Percentiles rank a stretch among this genome's conserved stretches.
Evolutionary conservation across 1,140 invertebrate species (phyloP).

Genomic region (Riptortus pedestris): DNA sequence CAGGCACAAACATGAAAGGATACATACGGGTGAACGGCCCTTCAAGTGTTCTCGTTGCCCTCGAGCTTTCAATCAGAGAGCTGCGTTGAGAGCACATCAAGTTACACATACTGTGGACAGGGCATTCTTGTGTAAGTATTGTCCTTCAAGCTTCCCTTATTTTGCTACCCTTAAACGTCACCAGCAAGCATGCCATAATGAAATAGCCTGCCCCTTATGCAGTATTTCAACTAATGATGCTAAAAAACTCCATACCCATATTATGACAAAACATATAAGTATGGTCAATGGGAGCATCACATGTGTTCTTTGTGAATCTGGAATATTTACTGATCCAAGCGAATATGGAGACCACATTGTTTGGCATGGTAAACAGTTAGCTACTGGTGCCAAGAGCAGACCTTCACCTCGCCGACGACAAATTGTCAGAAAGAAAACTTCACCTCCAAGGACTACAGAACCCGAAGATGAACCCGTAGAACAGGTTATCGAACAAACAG

Average conservation of each 20-base stretch:
- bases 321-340: slow-evolving; percentile 23
- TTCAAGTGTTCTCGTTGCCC: slow-evolving; percentile 47
- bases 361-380: slow-evolving; percentile 29
- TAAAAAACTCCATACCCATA: slow-evolving; percentile 24
- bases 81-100: slow-evolving; percentile 30
- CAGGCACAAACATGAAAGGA: slow-evolving; percentile 41
- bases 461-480: slow-evolving; percentile 11
- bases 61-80: slow-evolving; percentile 47
- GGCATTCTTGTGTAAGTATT: slow-evolving; percentile 28
- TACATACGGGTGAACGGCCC: slow-evolving; percentile 49
- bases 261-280: slow-evolving; percentile 23
- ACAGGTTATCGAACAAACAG: slow-evolving; percentile 22
- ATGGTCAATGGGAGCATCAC: slow-evolving; percentile 6
- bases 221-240: slow-evolving; percentile 12
- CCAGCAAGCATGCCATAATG: slow-evolving; percentile 27
- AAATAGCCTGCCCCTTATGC: slow-evolving; percentile 28
- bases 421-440: neutral
- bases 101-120: slow-evolving; percentile 30
- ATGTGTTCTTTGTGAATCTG: slow-evolving; percentile 28
- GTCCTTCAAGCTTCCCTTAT: slow-evolving; percentile 30
- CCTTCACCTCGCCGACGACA: neutral
- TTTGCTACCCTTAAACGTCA: slow-evolving; percentile 28
- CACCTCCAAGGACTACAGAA: slow-evolving; percentile 5
- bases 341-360: slow-evolving; percentile 29
- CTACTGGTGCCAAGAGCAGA: slow-evolving; percentile 3